Base-by-base conservation (phyloP, 2,113 vertebrate genomes). In the Martes martes region DNA sequence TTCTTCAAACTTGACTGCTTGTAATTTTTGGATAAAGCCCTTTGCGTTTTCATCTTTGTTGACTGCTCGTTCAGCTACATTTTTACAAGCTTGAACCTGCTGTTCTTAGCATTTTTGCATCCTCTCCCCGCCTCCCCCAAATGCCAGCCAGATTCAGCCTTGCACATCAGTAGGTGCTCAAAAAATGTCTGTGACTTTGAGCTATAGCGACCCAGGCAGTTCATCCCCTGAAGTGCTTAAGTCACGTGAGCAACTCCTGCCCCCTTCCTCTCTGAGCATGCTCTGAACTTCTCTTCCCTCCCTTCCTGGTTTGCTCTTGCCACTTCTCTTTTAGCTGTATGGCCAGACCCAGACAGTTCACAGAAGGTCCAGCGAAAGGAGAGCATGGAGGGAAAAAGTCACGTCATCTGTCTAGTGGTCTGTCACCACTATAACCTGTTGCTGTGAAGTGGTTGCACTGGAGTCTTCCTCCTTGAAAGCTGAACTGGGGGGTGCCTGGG, bases 241-340 rank as follows among this genome's bases (percentile, higher is more conserved):
- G 63, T 69, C 7, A 5, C n/a, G 42, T 73, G n/a, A 61, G 39
- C n/a, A 61, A 4, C 50, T 33, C 15, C 71, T 78, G 87, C 4
- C 45, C 18, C 23, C 45, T 93, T 96, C 81, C 85, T 94, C 94
- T 94, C 71, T 69, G 79, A 76, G 50, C n/a, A 10, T 23, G 7
- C 65, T 85, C 31, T 63, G 11, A 13, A 2, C 14, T 55, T 59
- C 61, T 86, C 61, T 55, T 14, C 80, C 81, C 7, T 45, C 50
- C 28, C 91, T 87, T 95, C 93, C 94, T 96, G 91, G 82, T 79
- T 86, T 90, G 86, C 71, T 95, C 28, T 95, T 93, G n/a, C 69
- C 86, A 95, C 96, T 97, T 98, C 97, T 98, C 97, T 92, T 95
- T 97, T 65, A 47, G 96, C 94, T 57, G 83, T 97, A 96, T 94